phyloP scores from a whole-genome alignment of 2,113 vertebrate species.

The Ceyx melanurus region DNA sequence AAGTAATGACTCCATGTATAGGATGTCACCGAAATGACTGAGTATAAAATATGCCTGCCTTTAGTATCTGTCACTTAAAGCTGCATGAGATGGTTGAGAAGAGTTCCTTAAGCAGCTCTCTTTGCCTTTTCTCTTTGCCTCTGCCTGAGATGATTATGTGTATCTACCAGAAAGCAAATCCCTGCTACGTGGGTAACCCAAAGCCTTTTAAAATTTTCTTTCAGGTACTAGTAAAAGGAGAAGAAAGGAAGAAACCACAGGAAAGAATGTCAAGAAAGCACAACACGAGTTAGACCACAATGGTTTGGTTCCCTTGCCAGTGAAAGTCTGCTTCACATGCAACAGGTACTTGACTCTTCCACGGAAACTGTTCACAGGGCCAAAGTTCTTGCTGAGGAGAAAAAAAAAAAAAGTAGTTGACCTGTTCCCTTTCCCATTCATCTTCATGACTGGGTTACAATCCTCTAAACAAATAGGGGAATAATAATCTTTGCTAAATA shows the following conservation, averaged over 20 bases:
- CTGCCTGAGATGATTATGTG: neutral
- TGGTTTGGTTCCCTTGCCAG: slow-evolving; percentile 92
- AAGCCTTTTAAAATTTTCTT: slow-evolving; percentile 26
- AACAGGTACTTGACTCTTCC: slow-evolving; percentile 82
- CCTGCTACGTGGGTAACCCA: slow-evolving; percentile 4
- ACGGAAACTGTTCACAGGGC: neutral
- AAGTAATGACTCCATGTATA: neutral
- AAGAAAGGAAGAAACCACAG: slow-evolving; percentile 93
- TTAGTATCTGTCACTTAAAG: neutral
- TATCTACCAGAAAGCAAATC: slow-evolving; percentile 1
- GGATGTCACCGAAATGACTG: neutral
- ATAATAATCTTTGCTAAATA: neutral
- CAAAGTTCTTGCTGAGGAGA: neutral
- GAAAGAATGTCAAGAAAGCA: slow-evolving; percentile 91
- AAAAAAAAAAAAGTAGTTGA: neutral
- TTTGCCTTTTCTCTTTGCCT: neutral
- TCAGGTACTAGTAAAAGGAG: slow-evolving; percentile 96
- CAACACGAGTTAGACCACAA: slow-evolving; percentile 96
- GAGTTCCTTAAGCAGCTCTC: neutral
- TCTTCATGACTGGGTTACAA: neutral
- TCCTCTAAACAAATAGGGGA: neutral
- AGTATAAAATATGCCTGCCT: neutral
- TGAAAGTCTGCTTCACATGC: slow-evolving; percentile 96
- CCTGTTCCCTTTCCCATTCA: neutral
- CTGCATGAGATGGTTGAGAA: neutral